Conservation (phyloP, 2,888 invertebrate species). For the Automeris io region DNA sequence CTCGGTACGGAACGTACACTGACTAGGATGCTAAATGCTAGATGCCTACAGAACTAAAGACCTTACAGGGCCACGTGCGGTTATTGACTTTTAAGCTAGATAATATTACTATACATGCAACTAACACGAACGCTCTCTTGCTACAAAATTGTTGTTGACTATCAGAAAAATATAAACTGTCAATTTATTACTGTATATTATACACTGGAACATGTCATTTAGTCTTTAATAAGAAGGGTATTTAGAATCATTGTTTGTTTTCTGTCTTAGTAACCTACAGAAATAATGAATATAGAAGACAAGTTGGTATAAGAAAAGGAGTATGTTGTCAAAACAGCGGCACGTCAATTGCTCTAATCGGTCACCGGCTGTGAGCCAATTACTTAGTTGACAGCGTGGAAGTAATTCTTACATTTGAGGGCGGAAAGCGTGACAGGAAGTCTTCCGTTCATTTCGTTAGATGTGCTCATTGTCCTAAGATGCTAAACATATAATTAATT, state of each 20-base stretch:
- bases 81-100: constrained; percentile 25
- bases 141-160: constrained; percentile 1
- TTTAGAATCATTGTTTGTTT: too few relatives aligned
- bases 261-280: too few relatives aligned
- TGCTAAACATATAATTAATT: too few relatives aligned
- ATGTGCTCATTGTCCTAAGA: constrained; percentile 41
- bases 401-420: constrained; percentile 75
- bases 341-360: constrained; percentile 72
- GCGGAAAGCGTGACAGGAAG: constrained; percentile 72
- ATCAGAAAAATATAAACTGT: neutral
- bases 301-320: constrained; percentile 21
- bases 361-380: constrained; percentile 69
- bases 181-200: neutral
- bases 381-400: constrained; percentile 73
- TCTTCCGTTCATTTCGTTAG: constrained; percentile 68
- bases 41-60: constrained; percentile 10
- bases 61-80: constrained; percentile 22
- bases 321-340: constrained; percentile 72
- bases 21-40: constrained; percentile 9
- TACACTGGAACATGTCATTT: too few relatives aligned
- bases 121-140: too few relatives aligned
- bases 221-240: too few relatives aligned
- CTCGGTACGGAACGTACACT: neutral
- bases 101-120: constrained; percentile 8
- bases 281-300: neutral